A percentile compares a stretch with the other conserved stretches of the same genome.
phyloP scores from a whole-genome alignment of 2,888 invertebrate species.

The Amorpha juglandis region DNA sequence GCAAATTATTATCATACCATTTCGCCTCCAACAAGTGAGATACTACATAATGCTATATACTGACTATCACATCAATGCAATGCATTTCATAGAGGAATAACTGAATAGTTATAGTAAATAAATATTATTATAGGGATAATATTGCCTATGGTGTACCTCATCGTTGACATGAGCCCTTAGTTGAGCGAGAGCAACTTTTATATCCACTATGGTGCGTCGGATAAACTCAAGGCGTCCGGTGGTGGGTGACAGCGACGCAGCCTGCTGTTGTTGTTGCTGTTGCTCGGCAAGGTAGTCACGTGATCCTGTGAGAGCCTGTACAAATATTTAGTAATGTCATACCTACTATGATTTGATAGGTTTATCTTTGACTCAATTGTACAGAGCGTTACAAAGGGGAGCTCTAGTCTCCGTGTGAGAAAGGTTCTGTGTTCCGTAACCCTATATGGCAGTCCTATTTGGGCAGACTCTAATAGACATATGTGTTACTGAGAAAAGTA shows the following conservation, averaged over 20 bases:
- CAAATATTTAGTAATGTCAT: not conserved
- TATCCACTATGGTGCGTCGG: constrained; percentile 58
- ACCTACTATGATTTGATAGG: not conserved
- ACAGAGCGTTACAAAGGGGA: no score
- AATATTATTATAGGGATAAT: not conserved
- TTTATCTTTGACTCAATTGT: not conserved
- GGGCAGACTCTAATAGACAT: no score
- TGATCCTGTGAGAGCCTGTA: constrained; percentile 44
- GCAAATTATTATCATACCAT: constrained; percentile 27
- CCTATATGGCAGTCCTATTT: no score
- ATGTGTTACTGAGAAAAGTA: no score
- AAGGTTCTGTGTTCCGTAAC: no score
- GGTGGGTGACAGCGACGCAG: constrained; percentile 52
- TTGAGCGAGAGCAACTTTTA: constrained; percentile 47
- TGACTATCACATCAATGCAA: constrained; percentile 11
- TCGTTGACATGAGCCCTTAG: constrained; percentile 46
- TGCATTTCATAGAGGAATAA: not conserved
- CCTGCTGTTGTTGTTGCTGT: constrained; percentile 45
- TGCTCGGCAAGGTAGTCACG: constrained; percentile 48
- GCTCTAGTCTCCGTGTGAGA: no score
- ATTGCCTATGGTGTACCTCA: constrained; percentile 39
- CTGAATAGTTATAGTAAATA: constrained; percentile 2
- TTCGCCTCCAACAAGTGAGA: constrained; percentile 2
- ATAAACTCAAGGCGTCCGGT: constrained; percentile 64
- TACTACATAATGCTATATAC: not conserved